phyloP scores from a whole-genome alignment of 1,140 invertebrate genomes.

The Drosophila baimaii region DNA sequence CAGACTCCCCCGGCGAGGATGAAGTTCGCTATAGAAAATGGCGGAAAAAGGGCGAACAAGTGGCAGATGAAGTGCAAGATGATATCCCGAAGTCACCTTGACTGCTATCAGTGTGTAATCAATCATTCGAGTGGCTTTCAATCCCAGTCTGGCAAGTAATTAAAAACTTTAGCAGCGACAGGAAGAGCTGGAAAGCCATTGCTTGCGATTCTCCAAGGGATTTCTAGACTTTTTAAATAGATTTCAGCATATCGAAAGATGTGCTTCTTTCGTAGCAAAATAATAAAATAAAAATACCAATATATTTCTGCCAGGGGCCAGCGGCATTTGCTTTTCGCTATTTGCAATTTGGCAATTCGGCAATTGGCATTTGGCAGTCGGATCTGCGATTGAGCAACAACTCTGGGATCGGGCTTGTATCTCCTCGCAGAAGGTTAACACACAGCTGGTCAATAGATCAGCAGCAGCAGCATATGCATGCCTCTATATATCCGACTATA shows the following conservation, averaged over 20 bases:
- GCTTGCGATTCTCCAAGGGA: neutral
- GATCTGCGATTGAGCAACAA: conserved; percentile 46
- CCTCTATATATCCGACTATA: neutral
- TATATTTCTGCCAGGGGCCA: conserved; percentile 2
- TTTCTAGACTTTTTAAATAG: neutral
- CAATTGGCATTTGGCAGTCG: conserved; percentile 25
- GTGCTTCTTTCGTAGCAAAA: too few species aligned
- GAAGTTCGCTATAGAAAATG: conserved; percentile 17
- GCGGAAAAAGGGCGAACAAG: conserved; percentile 10
- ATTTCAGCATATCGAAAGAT: too few species aligned
- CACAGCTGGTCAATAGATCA: conserved; percentile 37
- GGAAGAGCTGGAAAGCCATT: too few species aligned
- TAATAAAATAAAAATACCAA: too few species aligned
- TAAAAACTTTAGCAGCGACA: conserved; percentile 62
- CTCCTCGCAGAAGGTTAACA: conserved; percentile 9
- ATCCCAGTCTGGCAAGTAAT: conserved; percentile 52
- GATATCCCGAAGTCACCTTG: conserved; percentile 45
- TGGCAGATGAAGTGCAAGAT: conserved; percentile 48
- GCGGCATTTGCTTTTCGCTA: conserved; percentile 48
- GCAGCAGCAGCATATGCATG: conserved; percentile 1
- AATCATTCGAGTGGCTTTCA: conserved; percentile 43
- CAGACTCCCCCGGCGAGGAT: conserved; percentile 8
- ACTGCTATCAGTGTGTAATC: conserved; percentile 48
- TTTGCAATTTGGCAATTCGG: conserved; percentile 47
- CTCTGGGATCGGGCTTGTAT: neutral